Conservation (phyloP, 1,140 invertebrate species). For the Polyergus mexicanus region DNA sequence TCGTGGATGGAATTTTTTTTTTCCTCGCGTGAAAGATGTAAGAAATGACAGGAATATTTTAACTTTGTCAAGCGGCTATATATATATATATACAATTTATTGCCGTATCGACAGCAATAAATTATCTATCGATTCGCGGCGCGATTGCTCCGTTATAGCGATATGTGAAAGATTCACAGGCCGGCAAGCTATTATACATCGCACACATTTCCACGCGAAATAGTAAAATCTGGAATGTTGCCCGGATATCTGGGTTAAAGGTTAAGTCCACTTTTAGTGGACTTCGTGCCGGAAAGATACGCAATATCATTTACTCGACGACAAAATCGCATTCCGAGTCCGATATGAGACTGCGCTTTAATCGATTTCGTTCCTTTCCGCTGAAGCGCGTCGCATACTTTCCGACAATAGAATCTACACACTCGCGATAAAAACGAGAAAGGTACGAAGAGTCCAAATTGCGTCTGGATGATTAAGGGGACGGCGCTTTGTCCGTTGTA, state of each 20-base stretch:
- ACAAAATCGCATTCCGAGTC: slow-evolving; percentile 44
- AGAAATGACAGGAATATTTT: slow-evolving; percentile 39
- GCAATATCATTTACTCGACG: slow-evolving; percentile 43
- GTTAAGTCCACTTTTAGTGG: slow-evolving; percentile 47
- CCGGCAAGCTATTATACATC: slow-evolving; percentile 20
- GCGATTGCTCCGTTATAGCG: slow-evolving; percentile 56
- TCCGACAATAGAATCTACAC: slow-evolving; percentile 52
- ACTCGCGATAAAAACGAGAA: slow-evolving; percentile 17
- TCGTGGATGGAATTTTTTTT: neutral
- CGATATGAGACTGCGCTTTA: slow-evolving; percentile 37
- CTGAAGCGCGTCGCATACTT: slow-evolving; percentile 38
- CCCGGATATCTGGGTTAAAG: slow-evolving; percentile 71
- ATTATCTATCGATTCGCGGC: slow-evolving; percentile 52
- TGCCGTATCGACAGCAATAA: slow-evolving; percentile 46
- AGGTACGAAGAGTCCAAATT: slow-evolving; percentile 39
- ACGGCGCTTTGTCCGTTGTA: neutral
- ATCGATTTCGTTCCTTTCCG: slow-evolving; percentile 59
- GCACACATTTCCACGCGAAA: slow-evolving; percentile 53
- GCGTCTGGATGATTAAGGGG: slow-evolving; percentile 17
- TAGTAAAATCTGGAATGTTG: slow-evolving; percentile 73
- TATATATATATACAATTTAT: too few relatives aligned
- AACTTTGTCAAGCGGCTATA: slow-evolving; percentile 32
- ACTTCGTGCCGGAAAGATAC: slow-evolving; percentile 56
- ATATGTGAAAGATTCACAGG: slow-evolving; percentile 23
- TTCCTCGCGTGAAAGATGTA: slow-evolving; percentile 36